Conservation (phyloP, 1,140 invertebrate species). For the Cydia strobilella region DNA sequence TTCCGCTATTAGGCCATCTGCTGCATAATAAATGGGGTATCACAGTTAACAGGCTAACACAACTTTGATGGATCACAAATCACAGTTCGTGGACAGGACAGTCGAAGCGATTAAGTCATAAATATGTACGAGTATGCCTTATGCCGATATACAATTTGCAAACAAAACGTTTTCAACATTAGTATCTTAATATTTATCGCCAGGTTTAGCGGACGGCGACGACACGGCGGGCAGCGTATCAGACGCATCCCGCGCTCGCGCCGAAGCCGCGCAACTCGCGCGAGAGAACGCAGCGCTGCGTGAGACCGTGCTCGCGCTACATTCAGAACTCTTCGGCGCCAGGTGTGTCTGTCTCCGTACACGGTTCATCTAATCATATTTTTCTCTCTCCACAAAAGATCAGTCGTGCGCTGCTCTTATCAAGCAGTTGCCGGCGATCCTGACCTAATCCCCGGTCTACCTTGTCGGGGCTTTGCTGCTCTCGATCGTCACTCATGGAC, state of each 20-base stretch:
- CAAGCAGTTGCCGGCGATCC: too few species aligned
- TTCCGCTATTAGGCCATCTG: constrained; percentile 1
- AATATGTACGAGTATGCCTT: too few species aligned
- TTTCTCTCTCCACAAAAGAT: too few species aligned
- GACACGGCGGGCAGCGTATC: constrained; percentile 56
- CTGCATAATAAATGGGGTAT: constrained; percentile 7
- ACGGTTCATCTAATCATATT: neutral
- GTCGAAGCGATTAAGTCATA: neutral
- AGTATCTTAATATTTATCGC: neutral
- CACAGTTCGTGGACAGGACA: neutral
- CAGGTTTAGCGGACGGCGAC: constrained; percentile 43
- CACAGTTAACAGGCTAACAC: neutral
- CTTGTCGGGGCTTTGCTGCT: neutral
- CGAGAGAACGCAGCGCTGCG: constrained; percentile 86
- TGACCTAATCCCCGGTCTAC: too few species aligned
- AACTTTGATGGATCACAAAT: constrained; percentile 1
- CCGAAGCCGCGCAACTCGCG: constrained; percentile 84
- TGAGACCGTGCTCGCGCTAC: constrained; percentile 85
- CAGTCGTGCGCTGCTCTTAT: too few species aligned
- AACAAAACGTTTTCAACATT: neutral
- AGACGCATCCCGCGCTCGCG: constrained; percentile 79
- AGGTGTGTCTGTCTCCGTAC: constrained; percentile 64
- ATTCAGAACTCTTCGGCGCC: constrained; percentile 91
- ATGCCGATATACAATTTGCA: too few species aligned
- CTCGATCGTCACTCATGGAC: neutral